These are phyloP conservation scores for Thalassophryne amazonica DNA, from an alignment of 2,797 vertebrate species.

Conservation along the genomic window DNA sequence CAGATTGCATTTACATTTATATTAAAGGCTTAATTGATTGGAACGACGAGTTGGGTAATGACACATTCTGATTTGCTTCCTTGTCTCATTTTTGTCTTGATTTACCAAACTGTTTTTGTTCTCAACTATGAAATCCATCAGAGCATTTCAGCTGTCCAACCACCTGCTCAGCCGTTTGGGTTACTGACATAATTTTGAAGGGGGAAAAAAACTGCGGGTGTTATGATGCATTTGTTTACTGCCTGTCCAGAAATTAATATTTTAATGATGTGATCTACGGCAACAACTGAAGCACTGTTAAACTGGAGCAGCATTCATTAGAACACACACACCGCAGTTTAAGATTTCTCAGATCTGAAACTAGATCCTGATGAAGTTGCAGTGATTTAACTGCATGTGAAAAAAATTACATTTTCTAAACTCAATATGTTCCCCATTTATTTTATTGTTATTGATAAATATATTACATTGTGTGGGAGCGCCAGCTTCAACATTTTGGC, in stretches of 20 bases:
- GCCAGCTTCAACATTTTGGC: too few relatives aligned
- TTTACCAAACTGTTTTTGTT: constrained; percentile 34
- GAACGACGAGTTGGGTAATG: constrained; percentile 61
- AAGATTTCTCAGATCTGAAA: too few relatives aligned
- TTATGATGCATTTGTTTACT: background rate
- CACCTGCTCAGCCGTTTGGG: constrained; percentile 32
- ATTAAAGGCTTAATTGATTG: constrained; percentile 66
- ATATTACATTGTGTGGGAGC: too few relatives aligned
- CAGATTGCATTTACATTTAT: constrained; percentile 69
- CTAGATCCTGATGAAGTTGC: too few relatives aligned
- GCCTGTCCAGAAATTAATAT: background rate
- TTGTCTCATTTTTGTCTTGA: constrained; percentile 26
- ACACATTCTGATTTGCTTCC: constrained; percentile 41
- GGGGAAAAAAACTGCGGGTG: constrained; percentile 6
- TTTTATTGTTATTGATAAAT: too few relatives aligned
- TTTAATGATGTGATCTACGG: too few relatives aligned
- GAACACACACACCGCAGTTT: too few relatives aligned
- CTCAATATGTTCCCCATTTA: too few relatives aligned
- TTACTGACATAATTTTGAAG: background rate
- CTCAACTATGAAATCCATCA: constrained; percentile 9
- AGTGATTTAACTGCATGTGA: too few relatives aligned
- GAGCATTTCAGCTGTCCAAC: constrained; percentile 24
- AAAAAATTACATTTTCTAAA: too few relatives aligned
- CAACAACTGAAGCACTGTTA: too few relatives aligned
- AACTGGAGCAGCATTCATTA: too few relatives aligned